Conservation (phyloP, 1,140 invertebrate genomes). For the Odontomachus brunneus region DNA sequence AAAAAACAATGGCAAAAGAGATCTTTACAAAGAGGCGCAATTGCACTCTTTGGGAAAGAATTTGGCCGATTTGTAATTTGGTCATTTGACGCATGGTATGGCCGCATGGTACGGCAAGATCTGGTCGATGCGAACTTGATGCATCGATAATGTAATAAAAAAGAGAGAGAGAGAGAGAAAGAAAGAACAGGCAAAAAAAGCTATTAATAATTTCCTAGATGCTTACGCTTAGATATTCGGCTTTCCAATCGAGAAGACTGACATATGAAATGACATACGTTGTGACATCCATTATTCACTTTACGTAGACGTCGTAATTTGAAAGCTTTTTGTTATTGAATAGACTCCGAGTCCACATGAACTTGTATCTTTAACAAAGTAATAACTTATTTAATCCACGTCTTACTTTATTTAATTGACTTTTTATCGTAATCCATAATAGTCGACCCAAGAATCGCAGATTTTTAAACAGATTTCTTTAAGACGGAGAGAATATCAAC, state of each 20-base stretch:
- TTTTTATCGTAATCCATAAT: no score
- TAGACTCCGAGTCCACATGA: background rate
- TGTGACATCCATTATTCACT: constrained; percentile 17
- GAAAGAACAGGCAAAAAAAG: background rate
- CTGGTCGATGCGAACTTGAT: background rate
- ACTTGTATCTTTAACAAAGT: background rate
- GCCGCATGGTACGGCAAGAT: background rate
- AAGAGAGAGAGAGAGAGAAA: no score
- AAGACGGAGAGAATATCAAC: no score
- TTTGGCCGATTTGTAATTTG: background rate
- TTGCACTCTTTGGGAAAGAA: no score
- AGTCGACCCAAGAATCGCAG: no score
- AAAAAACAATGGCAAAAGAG: no score
- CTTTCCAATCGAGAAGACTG: constrained; percentile 1
- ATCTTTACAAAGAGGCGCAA: no score
- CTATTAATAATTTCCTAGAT: constrained; percentile 12
- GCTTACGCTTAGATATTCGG: constrained; percentile 28
- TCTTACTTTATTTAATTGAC: background rate
- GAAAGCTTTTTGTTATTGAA: constrained; percentile 9
- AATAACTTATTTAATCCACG: background rate
- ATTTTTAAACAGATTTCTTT: no score
- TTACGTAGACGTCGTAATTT: constrained; percentile 13
- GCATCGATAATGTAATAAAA: background rate
- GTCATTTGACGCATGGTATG: background rate
- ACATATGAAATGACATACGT: constrained; percentile 28